Base-by-base conservation (phyloP, 2,888 invertebrate genomes). In the Gonocerus acuteangulatus region DNA sequence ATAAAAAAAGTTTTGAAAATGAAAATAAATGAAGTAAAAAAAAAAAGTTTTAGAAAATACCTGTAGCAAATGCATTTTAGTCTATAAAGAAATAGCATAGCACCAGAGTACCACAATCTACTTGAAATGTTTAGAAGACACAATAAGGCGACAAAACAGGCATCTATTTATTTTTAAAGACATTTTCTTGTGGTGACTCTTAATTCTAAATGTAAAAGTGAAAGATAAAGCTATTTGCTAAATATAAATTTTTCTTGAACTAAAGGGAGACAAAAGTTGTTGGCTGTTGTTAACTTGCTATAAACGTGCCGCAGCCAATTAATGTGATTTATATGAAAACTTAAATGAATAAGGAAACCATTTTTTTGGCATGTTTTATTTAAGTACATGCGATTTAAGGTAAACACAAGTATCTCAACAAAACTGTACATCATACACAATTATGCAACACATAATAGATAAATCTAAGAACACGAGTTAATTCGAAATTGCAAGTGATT, bases 371-470 rank as follows among this genome's bases (percentile, higher is more conserved):
- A 56, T 57, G 45, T 57, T 57, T 47, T 57, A 19, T 45, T 15
- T 59, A 48, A 48, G 19, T n/a, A 59, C 59, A 59, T 59, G 59
- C 59, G 48, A 48, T 59, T 59, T 59, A 59, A 59, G 59, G 23
- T 48, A 59, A 39, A 59, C 42, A 59, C 48, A 48, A n/a, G 39
- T 45, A 54, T 44, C 15, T 22, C 22, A 57, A 51, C 48, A 65
- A 54, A 64, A 63, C 60, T 62, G 62, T 65, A 63, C 63, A 64
- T 60, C 65, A 64, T 65, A 65, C 65, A 65, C 65, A 65, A 57
- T 59, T 65, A 65, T 65, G 65, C 65, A 65, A 65, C 65, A 65
- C 65, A 65, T 58, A 64, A 34, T 64, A 47, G 44, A 27, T 34
- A 57, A 27, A 57, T 47, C 21, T 34, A 62, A 52, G 18, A 62